A percentile compares a stretch with the other conserved stretches of the same genome.
phyloP scores from a whole-genome alignment of 2,113 vertebrate species.

The Orthonyx spaldingii region DNA sequence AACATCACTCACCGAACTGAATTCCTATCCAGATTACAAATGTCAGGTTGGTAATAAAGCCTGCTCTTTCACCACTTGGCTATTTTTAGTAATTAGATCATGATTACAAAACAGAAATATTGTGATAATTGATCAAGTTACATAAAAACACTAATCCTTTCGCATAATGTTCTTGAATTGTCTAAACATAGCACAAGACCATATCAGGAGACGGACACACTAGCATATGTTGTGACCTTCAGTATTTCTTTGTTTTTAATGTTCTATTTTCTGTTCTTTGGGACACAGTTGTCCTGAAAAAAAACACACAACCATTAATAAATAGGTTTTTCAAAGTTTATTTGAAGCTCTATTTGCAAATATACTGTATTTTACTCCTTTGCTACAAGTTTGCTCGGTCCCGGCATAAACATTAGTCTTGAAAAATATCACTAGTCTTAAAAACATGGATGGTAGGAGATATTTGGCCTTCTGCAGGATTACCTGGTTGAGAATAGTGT shows the following conservation, averaged over 20 bases:
- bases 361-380: not conserved
- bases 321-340: not conserved
- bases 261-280: not conserved
- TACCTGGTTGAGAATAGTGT: not conserved
- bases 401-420: not conserved
- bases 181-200: not conserved
- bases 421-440: not conserved
- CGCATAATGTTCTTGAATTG: not conserved
- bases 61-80: not conserved
- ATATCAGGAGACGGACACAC: not conserved
- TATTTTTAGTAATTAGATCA: not conserved
- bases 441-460: not conserved
- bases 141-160: not conserved
- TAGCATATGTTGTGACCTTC: not conserved
- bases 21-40: not conserved
- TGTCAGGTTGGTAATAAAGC: slow-evolving; percentile 11
- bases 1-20: not conserved
- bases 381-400: not conserved
- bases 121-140: slow-evolving; percentile 1
- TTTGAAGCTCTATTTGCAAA: not conserved
- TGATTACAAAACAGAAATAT: not conserved
- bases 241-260: not conserved
- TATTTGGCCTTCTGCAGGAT: not conserved
- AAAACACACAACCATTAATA: not conserved
- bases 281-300: not conserved